phyloP scores from a whole-genome alignment of 2,797 vertebrate genomes.

The Vultur gryphus region DNA sequence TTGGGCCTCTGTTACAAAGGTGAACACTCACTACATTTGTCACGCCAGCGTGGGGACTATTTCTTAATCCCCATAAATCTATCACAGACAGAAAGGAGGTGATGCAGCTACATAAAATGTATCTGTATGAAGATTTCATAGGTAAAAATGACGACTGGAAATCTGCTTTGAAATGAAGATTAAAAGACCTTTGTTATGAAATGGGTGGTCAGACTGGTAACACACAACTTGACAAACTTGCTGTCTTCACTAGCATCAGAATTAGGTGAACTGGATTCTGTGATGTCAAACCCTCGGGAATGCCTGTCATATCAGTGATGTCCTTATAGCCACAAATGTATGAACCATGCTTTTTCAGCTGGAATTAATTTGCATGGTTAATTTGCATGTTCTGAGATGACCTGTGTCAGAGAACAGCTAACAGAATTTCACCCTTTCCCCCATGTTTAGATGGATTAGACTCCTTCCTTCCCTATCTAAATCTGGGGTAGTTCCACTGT shows the following conservation, averaged over 20 bases:
- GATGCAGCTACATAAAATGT: not conserved
- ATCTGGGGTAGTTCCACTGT: slow-evolving; percentile 20
- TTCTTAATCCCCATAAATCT: not conserved
- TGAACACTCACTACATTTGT: not conserved
- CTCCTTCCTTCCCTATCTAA: not conserved
- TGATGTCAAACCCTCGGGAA: fast-evolving
- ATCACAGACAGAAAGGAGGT: not conserved
- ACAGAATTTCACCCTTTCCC: not conserved
- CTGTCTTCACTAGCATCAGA: not conserved
- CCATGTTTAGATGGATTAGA: slow-evolving; percentile 7
- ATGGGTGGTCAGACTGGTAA: not conserved
- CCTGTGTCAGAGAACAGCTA: not conserved
- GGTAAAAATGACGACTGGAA: not conserved
- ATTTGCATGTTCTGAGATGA: not conserved
- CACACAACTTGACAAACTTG: not conserved
- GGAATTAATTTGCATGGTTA: not conserved
- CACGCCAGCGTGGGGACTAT: not conserved
- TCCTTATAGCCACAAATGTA: not conserved
- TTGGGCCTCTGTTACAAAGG: not conserved
- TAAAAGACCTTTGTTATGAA: not conserved
- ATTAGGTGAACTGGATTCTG: not conserved
- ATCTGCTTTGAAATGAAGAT: not conserved
- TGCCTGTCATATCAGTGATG: not conserved
- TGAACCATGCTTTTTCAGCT: not conserved
- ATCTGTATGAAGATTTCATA: not conserved